These are phyloP conservation scores for Drosophila parabipectinata DNA, from an alignment of 1,140 invertebrate genomes.

Conservation along the genomic window DNA sequence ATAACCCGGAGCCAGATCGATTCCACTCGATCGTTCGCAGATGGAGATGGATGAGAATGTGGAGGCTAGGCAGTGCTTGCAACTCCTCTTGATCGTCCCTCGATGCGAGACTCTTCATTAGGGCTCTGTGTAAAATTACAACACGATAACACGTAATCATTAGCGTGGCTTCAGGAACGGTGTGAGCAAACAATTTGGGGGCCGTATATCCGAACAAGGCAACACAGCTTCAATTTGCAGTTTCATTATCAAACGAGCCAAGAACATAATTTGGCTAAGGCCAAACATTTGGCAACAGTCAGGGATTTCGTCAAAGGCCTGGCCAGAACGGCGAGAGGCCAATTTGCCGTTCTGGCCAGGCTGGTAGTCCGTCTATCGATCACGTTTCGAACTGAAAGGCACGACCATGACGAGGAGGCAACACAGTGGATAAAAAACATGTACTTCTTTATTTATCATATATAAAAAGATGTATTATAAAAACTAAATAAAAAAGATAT, in stretches of 20 bases:
- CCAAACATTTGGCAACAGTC: slow-evolving; percentile 70
- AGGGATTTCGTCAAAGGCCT: slow-evolving; percentile 18
- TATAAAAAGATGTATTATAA: too few relatives aligned
- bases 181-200: slow-evolving; percentile 76
- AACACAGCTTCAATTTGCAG: slow-evolving; percentile 64
- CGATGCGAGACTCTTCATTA: slow-evolving; percentile 64
- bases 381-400: slow-evolving; percentile 79
- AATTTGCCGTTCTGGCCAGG: slow-evolving; percentile 64
- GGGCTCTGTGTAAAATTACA: slow-evolving; percentile 82
- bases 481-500: too few relatives aligned
- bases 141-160: slow-evolving; percentile 84
- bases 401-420: slow-evolving; percentile 50
- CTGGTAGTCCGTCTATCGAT: slow-evolving; percentile 82
- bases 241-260: slow-evolving; percentile 81
- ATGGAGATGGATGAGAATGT: slow-evolving; percentile 51
- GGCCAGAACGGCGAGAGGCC: slow-evolving; percentile 32
- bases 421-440: slow-evolving; percentile 26
- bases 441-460: too few relatives aligned
- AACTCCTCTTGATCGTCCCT: background rate
- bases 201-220: background rate
- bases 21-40: slow-evolving; percentile 51
- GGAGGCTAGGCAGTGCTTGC: background rate
- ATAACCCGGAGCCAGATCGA: slow-evolving; percentile 74
- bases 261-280: slow-evolving; percentile 81
- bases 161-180: slow-evolving; percentile 60